Percentiles rank a stretch among this genome's conserved stretches.
phyloP scores from a whole-genome alignment of 1,140 invertebrate genomes.

The Bursaphelenchus mucronatus region DNA sequence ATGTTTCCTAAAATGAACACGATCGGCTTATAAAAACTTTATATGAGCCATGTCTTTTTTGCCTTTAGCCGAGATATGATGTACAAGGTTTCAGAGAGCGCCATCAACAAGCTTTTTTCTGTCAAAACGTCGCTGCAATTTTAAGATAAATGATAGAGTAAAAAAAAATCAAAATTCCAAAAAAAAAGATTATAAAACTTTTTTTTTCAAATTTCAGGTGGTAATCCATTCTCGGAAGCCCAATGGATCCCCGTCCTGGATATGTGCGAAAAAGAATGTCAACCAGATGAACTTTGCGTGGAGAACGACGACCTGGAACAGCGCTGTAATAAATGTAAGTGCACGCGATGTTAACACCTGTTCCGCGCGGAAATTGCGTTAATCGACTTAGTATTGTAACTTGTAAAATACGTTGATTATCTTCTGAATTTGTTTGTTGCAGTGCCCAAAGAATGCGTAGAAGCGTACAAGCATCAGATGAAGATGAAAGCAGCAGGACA shows the following conservation, averaged over 20 bases:
- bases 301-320: conserved; percentile 45
- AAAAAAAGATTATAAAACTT: conserved; percentile 21
- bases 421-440: neutral
- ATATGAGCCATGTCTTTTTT: too few species aligned
- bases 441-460: conserved; percentile 22
- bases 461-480: neutral
- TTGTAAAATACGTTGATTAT: neutral
- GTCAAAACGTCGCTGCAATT: neutral
- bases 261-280: conserved; percentile 41
- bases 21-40: too few species aligned
- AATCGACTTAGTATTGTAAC: neutral
- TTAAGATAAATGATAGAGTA: neutral
- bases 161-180: too few species aligned
- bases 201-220: conserved; percentile 28
- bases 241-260: conserved; percentile 50
- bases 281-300: conserved; percentile 41
- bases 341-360: neutral
- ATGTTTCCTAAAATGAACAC: too few species aligned
- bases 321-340: conserved; percentile 39
- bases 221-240: conserved; percentile 43
- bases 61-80: too few species aligned
- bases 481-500: too few species aligned
- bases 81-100: neutral
- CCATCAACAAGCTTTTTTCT: neutral
- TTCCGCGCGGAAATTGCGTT: neutral